Evolutionary conservation across 2,113 vertebrate genomes (phyloP).

Genomic region (Apodemus sylvaticus): DNA sequence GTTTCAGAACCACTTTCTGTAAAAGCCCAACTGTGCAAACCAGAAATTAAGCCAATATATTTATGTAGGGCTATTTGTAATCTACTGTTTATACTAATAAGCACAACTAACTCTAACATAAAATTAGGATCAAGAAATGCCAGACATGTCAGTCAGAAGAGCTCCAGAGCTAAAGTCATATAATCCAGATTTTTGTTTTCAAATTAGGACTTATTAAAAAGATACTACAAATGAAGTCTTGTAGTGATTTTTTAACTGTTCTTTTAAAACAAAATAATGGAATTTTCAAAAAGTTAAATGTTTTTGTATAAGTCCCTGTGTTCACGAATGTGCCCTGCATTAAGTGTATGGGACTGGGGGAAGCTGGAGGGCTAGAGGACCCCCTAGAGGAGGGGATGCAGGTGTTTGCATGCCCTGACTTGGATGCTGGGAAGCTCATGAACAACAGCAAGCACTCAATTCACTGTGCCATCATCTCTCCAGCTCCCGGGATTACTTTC

Average conservation of each 20-base stretch:
- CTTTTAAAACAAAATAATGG: constrained; percentile 47
- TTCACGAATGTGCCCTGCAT: background rate
- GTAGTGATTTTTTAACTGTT: background rate
- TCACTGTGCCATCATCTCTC: background rate
- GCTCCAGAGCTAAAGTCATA: background rate
- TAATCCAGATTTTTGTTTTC: constrained; percentile 15
- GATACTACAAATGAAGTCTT: background rate
- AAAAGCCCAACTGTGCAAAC: background rate
- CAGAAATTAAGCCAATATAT: constrained; percentile 1
- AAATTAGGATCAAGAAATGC: constrained; percentile 39
- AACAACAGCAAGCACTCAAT: background rate
- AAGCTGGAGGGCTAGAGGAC: background rate
- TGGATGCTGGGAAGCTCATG: background rate
- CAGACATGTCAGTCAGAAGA: background rate
- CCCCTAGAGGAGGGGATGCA: background rate
- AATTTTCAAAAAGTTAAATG: background rate
- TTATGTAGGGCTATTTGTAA: background rate
- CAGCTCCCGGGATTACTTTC: background rate
- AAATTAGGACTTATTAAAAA: constrained; percentile 45
- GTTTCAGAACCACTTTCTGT: background rate
- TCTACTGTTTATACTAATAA: background rate
- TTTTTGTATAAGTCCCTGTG: background rate
- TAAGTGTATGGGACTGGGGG: background rate
- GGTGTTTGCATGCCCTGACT: background rate
- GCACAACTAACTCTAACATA: background rate